These are phyloP conservation scores for Mechanitis mazaeus DNA, from an alignment of 2,888 invertebrate species.

Conservation along the genomic window DNA sequence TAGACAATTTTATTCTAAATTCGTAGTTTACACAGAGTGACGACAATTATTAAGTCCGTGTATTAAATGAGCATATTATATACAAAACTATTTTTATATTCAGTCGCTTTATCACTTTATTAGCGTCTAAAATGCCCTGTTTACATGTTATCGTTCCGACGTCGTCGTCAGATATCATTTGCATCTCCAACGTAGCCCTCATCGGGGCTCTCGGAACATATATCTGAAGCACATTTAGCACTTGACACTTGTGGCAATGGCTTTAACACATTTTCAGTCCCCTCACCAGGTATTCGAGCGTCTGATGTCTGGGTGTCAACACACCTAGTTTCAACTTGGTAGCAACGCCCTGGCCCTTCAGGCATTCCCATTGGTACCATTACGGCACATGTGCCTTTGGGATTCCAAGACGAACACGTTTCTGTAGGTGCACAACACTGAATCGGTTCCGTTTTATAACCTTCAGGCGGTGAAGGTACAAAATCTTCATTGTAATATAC, in stretches of 20 bases:
- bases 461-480: constrained; percentile 82
- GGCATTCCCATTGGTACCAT: constrained; percentile 68
- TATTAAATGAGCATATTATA: constrained; percentile 30
- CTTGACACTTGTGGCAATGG: constrained; percentile 65
- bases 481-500: constrained; percentile 76
- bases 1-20: constrained; percentile 22
- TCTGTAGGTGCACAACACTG: constrained; percentile 66
- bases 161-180: constrained; percentile 82
- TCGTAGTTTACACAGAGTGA: constrained; percentile 32
- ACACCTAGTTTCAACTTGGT: constrained; percentile 77
- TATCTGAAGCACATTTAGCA: constrained; percentile 70
- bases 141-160: constrained; percentile 64
- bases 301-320: constrained; percentile 79
- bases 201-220: constrained; percentile 87
- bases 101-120: constrained; percentile 74
- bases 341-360: constrained; percentile 66
- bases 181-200: constrained; percentile 92
- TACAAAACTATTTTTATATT: constrained; percentile 63
- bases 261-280: constrained; percentile 60
- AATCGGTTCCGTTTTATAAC: constrained; percentile 79
- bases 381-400: constrained; percentile 73
- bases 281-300: constrained; percentile 59
- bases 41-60: constrained; percentile 16
- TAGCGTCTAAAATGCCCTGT: constrained; percentile 65
- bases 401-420: constrained; percentile 67